Evolutionary conservation across 2,888 invertebrate species (phyloP).

Genomic region (Cremastinae sp.): DNA sequence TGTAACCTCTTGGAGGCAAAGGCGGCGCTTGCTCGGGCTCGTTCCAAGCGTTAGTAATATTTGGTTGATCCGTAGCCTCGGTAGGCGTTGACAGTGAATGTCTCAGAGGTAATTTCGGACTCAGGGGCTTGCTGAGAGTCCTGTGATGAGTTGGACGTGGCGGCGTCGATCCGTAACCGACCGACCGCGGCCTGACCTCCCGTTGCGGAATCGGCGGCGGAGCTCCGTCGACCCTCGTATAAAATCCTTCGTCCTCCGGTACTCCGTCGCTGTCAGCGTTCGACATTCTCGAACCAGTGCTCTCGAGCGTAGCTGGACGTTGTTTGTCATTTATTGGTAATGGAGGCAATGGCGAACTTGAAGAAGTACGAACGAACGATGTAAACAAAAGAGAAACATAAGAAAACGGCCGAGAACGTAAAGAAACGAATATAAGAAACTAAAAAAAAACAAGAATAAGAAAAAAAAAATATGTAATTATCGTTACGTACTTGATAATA

Average conservation of each 20-base stretch:
- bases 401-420: neutral
- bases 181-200: conserved; percentile 83
- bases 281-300: conserved; percentile 71
- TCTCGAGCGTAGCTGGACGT: conserved; percentile 74
- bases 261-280: conserved; percentile 75
- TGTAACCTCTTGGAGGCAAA: conserved; percentile 86
- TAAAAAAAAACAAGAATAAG: neutral
- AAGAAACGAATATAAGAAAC: neutral
- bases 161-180: conserved; percentile 81
- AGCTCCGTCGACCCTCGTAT: conserved; percentile 75
- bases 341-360: conserved; percentile 90
- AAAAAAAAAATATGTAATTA: neutral
- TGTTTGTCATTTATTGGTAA: conserved; percentile 83
- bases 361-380: conserved; percentile 60
- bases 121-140: conserved; percentile 82
- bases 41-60: conserved; percentile 83
- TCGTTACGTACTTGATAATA: conserved; percentile 82
- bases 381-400: neutral
- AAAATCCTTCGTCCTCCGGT: conserved; percentile 77
- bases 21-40: conserved; percentile 86
- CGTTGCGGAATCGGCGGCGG: conserved; percentile 84
- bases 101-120: conserved; percentile 81
- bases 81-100: conserved; percentile 82
- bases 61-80: conserved; percentile 78
- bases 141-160: conserved; percentile 79